Evolutionary conservation across 2,888 invertebrate genomes (phyloP).

Genomic region (Seladonia tumulorum): DNA sequence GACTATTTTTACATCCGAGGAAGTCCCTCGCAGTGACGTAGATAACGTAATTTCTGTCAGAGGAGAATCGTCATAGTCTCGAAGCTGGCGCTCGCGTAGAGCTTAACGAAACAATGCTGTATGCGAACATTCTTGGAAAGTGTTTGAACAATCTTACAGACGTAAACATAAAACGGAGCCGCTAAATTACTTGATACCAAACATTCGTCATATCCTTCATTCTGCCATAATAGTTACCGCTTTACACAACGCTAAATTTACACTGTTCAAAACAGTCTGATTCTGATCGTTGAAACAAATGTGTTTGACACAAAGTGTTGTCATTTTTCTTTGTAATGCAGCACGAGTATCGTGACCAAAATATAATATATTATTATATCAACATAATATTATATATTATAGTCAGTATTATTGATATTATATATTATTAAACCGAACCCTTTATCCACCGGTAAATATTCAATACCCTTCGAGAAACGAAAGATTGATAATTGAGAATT

Average conservation of each 20-base stretch:
- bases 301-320: not conserved
- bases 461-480: not conserved
- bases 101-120: conserved; percentile 20
- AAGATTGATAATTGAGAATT: not conserved
- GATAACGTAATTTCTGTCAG: conserved; percentile 16
- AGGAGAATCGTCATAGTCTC: conserved; percentile 22
- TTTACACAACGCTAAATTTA: not conserved
- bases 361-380: too few species aligned
- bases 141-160: conserved; percentile 60
- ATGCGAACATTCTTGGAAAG: conserved; percentile 41
- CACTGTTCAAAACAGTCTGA: not conserved
- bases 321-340: not conserved
- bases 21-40: conserved; percentile 45
- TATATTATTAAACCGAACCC: not conserved
- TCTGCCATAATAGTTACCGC: not conserved
- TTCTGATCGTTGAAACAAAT: not conserved
- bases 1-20: conserved; percentile 29
- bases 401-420: too few species aligned
- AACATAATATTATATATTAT: not conserved
- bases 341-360: not conserved
- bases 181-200: conserved; percentile 36
- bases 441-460: too few species aligned
- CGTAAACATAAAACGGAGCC: not conserved
- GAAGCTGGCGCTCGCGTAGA: conserved; percentile 1
- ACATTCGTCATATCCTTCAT: conserved; percentile 32